Evolutionary conservation across 2,113 vertebrate species (phyloP).

Genomic region (Mastomys natalensis): DNA sequence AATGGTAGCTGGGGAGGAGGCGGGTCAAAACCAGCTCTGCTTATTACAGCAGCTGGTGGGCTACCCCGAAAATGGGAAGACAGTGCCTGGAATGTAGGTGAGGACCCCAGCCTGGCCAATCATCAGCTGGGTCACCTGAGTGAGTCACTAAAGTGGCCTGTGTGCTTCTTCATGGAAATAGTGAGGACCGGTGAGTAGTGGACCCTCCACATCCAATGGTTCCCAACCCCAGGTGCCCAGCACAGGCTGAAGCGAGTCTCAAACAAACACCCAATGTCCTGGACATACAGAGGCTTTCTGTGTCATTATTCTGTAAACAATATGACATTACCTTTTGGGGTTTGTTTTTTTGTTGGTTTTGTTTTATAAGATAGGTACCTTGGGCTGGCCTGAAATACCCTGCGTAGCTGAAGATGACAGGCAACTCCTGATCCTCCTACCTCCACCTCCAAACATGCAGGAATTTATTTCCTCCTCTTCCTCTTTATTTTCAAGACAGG

Average conservation of each 20-base stretch:
- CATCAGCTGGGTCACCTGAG: background rate
- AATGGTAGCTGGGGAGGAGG: accelerated
- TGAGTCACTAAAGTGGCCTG: background rate
- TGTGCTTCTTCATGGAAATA: background rate
- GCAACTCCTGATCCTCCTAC: background rate
- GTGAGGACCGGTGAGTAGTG: background rate
- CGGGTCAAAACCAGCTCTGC: background rate
- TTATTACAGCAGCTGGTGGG: background rate
- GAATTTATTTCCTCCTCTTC: background rate
- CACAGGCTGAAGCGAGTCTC: background rate
- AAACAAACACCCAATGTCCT: background rate
- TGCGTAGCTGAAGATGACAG: background rate
- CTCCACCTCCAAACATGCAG: background rate
- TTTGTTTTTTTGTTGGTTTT: background rate
- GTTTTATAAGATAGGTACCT: background rate
- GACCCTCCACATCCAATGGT: background rate
- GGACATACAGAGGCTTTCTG: background rate
- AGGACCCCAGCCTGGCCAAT: background rate
- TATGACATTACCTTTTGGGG: background rate
- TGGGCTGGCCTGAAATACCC: background rate
- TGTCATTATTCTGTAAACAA: background rate
- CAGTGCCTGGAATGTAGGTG: too few relatives aligned
- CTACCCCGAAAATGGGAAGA: background rate
- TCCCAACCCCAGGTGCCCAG: background rate
- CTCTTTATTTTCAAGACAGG: background rate